Evolutionary conservation across 2,888 invertebrate species (phyloP), one percentile per base, ranked within the genome.

Genomic region (Netelia virgata): DNA sequence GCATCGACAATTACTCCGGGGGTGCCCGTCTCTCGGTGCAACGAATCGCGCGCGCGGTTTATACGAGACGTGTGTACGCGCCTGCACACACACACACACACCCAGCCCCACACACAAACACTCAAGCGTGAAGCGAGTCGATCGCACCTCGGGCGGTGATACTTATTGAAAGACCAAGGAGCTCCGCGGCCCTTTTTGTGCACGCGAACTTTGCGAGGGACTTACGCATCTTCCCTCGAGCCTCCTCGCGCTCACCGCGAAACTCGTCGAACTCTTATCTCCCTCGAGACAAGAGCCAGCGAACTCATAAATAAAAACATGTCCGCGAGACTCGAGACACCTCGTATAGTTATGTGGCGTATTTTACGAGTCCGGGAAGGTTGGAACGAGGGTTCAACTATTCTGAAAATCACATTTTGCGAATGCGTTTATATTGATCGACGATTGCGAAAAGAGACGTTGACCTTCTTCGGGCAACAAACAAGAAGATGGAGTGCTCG

Each of bases 61-160:
- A 14, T 9, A 20, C n/a, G 28, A 36, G 6, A 16, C 8, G 10
- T 20, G 11, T 59, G 69, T 69, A 47, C 14, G 50, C 36, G 28
- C 47, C 76, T 47, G 8, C 36, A 36, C 28, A 28, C 28, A 2
- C 28, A 28, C 36, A 36, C 59, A 47, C 59, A 50, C 69, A 53
- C n/a, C 1, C 61, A 47, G 10, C 16, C 18, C 20, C 43, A 77
- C 43, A 28, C 16, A 68, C 68, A 36, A 16, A 23, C 50, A 63
- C 63, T 47, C 53, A 73, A 23, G 47, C 18, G 57, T 61, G 55
- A 16, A 47, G 61, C 61, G 66, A 73, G 68, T 68, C 16, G 20
- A 73, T 57, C 63, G 73, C 81, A 77, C 84, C 84, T 84, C 72
- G 53, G 81, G 84, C 84, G 84, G 47, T 80, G 76, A 77, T 84